Evolutionary conservation across 2,888 invertebrate species (phyloP), one percentile per base, ranked within the genome.

Genomic region (Harmothoe impar): DNA sequence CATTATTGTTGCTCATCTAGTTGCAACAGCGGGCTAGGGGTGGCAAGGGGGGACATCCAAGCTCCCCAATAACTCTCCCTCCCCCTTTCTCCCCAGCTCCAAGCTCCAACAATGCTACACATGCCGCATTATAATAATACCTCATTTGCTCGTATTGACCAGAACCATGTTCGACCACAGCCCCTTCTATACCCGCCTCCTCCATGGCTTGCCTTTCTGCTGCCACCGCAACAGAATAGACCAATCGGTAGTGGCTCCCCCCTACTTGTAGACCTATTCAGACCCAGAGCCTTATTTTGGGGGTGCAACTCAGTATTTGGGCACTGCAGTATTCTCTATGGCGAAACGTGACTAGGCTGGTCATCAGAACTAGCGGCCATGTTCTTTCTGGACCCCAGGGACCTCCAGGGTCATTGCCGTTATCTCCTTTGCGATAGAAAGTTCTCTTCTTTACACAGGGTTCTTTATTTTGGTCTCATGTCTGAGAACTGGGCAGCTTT

Each of bases 1-100:
- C 86, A 86, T 86, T 86, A 86, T 86, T 86, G 86, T 86, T 52
- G 56, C 86, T 86, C 54, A 86, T 86, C 86, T 31, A 0, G 54
- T 54, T 29, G 25, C 52, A 52, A 43, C 52, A 29, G 84, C 84
- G 7, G 29, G 31, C 31, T 0, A 29, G 25, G 77, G 25, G 77
- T 7, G 25, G 31, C 3, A 62, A 25, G 62, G 62, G 25, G 62
- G 62, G 62, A 25, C 23, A 62, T n/a, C n/a, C n/a, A 62, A 62
- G 62, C 62, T 23, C n/a, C 62, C 25, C 62, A 62, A 62, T 62
- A 62, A 23, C 62, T 25, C 62, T 15, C 77, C 29, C 31, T 31
- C 77, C 77, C 31, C 77, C 10, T 23, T 35, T 23, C 84, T 33
- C 84, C 35, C 43, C 5, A 25, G 1, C 33, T 78, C 84, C 31